Base-by-base conservation (phyloP, 2,113 vertebrate species). In the Poecilia latipinna region DNA sequence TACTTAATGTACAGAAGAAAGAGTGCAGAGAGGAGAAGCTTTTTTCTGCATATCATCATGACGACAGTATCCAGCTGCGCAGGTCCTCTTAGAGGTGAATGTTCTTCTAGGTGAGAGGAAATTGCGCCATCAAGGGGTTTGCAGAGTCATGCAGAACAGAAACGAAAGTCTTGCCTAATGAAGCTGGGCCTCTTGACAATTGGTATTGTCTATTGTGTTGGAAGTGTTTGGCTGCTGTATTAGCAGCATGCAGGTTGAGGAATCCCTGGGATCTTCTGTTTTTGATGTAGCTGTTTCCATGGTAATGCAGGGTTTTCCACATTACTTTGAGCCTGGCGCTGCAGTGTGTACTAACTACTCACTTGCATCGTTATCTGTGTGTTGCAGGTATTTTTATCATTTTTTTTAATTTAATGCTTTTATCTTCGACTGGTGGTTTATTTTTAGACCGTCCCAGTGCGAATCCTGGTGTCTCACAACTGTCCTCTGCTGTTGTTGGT, bases 181-280 rank as follows among this genome's bases (percentile, higher is more conserved):
- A 37, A 72, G 72, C 61, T 69, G 17, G 70, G 68, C 75, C 5
- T 66, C 72, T 63, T 79, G 83, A 62, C 51, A 32, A 63, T 70
- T 68, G 0, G 22, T 28, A 61, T 70, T 44, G 82, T 24, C 26
- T 78, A 12, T 68, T 81, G 69, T 61, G 24, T 76, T 68, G 29
- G 24, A n/a, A 61, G 26, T 65, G 28, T 54, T 51, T 48, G 70
- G 29, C 65, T 33, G 29, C 73, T 68, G 77, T 78, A 84, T 81
- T 44, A 78, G 75, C 60, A 33, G 61, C 33, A 60, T 61, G 72
- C 78, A 75, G 76, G 35, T 86, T 70, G 85, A 87, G 92, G 90
- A 91, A 91, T 89, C 88, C 90, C 91, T 86, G 85, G 88, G 89
- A 91, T 89, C 75, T 78, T 92, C 89, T 86, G 39, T 69, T 60